Conservation (phyloP, 2,113 vertebrate genomes). For the Leptosomus discolor region DNA sequence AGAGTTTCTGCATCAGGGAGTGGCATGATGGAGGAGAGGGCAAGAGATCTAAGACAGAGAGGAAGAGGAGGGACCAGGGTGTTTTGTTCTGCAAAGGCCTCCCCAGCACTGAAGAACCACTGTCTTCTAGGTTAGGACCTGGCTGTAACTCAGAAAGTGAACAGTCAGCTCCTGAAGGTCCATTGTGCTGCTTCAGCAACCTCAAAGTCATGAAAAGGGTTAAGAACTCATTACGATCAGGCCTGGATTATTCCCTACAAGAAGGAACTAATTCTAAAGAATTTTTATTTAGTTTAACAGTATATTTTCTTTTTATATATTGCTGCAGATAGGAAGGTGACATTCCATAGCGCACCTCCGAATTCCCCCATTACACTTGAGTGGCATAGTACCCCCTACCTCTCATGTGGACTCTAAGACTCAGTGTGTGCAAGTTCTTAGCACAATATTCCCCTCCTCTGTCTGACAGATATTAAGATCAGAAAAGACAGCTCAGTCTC, state of each 20-base stretch:
- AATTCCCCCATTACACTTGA: not conserved
- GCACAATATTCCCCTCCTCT: not conserved
- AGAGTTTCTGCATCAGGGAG: not conserved
- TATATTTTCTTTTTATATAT: not conserved
- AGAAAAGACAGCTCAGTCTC: not conserved
- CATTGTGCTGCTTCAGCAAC: not conserved
- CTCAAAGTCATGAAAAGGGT: not conserved
- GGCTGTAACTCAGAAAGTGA: not conserved
- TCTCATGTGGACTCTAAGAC: not conserved
- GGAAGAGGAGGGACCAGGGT: not conserved
- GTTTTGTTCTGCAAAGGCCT: not conserved
- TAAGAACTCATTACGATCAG: not conserved
- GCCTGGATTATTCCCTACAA: not conserved
- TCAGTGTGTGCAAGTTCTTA: not conserved
- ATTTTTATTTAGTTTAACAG: not conserved
- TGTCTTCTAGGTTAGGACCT: not conserved
- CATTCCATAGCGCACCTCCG: not conserved
- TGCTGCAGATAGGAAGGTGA: not conserved
- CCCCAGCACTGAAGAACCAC: not conserved
- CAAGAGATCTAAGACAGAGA: not conserved
- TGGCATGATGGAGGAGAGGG: not conserved
- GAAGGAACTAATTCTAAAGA: not conserved
- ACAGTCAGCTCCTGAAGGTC: not conserved
- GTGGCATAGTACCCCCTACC: rapidly evolving
- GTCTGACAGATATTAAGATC: not conserved